Evolutionary conservation across 2,113 vertebrate genomes (phyloP).

Genomic region (Andinoacara biseriatus): DNA sequence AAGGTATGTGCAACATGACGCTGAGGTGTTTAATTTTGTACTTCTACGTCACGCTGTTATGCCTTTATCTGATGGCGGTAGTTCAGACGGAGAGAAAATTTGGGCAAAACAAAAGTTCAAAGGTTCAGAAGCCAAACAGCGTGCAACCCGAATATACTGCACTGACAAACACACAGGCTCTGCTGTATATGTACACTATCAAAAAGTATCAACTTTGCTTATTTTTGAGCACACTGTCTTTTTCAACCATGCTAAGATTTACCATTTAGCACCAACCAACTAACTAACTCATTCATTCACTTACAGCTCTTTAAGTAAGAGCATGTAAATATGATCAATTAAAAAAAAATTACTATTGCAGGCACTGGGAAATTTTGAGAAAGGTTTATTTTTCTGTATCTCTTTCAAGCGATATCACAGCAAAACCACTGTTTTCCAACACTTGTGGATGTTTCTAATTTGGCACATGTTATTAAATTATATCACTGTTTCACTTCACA

Average conservation of each 20-base stretch:
- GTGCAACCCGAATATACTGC: not conserved
- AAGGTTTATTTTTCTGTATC: not conserved
- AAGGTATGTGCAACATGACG: slow-evolving; percentile 8
- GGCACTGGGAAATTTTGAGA: not conserved
- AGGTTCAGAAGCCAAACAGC: not conserved
- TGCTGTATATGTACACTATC: too few relatives aligned
- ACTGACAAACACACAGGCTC: too few relatives aligned
- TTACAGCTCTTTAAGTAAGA: too few relatives aligned
- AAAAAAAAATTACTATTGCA: not conserved
- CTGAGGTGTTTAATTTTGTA: not conserved
- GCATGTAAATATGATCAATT: too few relatives aligned
- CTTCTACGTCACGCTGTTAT: not conserved
- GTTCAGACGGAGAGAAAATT: not conserved
- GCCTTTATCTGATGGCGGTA: not conserved
- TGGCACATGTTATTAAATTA: not conserved
- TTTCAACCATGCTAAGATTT: not conserved
- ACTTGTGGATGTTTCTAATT: not conserved
- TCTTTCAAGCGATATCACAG: not conserved
- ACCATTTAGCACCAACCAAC: too few relatives aligned
- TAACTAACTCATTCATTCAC: too few relatives aligned
- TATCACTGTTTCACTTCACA: not conserved
- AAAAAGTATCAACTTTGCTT: too few relatives aligned
- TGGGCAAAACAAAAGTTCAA: not conserved
- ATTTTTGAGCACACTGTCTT: not conserved
- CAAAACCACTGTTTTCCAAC: not conserved